These are phyloP conservation scores for Eurypyga helias DNA, from an alignment of 2,113 vertebrate species.

Conservation along the genomic window DNA sequence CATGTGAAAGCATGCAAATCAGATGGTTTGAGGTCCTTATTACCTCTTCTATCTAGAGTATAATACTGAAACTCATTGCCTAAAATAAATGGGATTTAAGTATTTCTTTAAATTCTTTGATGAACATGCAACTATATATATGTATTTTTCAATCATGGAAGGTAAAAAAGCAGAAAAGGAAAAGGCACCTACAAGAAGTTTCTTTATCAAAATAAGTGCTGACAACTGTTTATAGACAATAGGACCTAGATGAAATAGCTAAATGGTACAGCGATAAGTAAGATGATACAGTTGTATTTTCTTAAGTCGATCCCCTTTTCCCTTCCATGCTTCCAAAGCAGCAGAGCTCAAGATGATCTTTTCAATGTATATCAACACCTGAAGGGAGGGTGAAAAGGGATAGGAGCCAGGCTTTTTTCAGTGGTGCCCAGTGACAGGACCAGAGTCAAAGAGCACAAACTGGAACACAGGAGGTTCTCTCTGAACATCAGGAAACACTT, in stretches of 20 bases:
- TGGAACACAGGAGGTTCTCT: neutral
- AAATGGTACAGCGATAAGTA: neutral
- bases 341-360: neutral
- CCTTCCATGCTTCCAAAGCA: neutral
- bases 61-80: neutral
- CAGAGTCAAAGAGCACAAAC: neutral
- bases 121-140: neutral
- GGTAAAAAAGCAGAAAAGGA: neutral
- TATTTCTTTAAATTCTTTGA: neutral
- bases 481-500: neutral
- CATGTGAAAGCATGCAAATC: neutral
- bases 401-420: neutral
- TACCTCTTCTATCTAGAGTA: neutral
- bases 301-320: neutral
- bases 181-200: neutral
- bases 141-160: neutral
- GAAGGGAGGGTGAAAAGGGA: neutral
- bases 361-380: neutral
- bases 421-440: neutral
- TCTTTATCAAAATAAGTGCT: neutral
- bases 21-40: neutral
- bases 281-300: neutral
- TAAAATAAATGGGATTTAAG: neutral
- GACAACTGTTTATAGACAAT: neutral
- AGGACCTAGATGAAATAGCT: neutral